Evolutionary conservation across 2,113 vertebrate species (phyloP), one percentile per base, ranked within the genome.

Genomic region (Clarias gariepinus): DNA sequence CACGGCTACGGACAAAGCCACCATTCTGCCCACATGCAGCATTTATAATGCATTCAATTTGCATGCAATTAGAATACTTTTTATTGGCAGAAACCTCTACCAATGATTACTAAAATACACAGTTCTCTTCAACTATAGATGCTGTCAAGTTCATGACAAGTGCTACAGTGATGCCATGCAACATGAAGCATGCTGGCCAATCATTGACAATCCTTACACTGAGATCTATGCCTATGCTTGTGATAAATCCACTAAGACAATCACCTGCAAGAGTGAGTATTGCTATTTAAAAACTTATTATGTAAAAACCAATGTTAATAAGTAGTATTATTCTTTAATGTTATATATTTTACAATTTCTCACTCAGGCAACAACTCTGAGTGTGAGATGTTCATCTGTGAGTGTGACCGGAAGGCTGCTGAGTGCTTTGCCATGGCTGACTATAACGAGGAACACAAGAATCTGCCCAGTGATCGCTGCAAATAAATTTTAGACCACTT

Each of bases 121-220:
- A 10, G 60, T 61, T 25, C 60, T 61, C 21, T 61, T 4, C 8
- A 25, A 61, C 7, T 61, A 61, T 61, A 98, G 97, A 83, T 98
- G 97, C 91, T 97, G 97, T 84, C 88, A 97, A 73, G 84, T n/a
- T 10, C 96, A 98, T 0, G 96, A 97, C 87, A 47, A 7, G 47
- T 47, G 47, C 47, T 47, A 47, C 0, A 71, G 0, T 98, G 97
- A 90, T 12, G 94, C 95, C 28, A 53, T 83, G 89, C 25, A 94
- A 19, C 23, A 94, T 1, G 0, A 87, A 0, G 57, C 91, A 0
- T 98, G 97, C 85, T 93, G 0, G 76, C 84, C 33, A 82, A 1
- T 97, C 4, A 0, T 95, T 3, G 95, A 98, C 91, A 97, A 96
- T 83, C 97, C 97, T 0, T 97, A 97, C 92, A 96, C 94, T 0